Conservation (phyloP, 2,797 vertebrate genomes). For the Labeo calbasu region DNA sequence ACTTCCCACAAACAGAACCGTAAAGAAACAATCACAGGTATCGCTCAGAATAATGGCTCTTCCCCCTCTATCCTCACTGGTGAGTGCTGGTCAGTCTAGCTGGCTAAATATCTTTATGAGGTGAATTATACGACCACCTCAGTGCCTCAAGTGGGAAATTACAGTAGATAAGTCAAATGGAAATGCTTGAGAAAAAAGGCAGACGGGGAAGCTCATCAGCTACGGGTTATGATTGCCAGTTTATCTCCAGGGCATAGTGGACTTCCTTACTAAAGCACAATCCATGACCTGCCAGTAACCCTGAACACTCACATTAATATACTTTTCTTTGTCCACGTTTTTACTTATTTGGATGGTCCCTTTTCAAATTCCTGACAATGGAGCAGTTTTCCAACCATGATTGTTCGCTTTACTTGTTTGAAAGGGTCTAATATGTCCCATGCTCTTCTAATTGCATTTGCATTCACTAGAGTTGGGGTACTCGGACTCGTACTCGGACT, state of each 20-base stretch:
- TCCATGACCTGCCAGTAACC: slow-evolving; percentile 49
- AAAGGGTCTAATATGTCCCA: background rate
- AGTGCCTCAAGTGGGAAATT: slow-evolving; percentile 62
- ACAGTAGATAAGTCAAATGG: slow-evolving; percentile 65
- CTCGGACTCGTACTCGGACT: no score
- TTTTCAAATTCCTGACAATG: slow-evolving; percentile 20
- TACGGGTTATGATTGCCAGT: slow-evolving; percentile 54
- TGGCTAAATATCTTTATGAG: slow-evolving; percentile 56
- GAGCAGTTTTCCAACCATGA: background rate
- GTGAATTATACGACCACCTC: slow-evolving; percentile 64
- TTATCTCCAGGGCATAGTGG: slow-evolving; percentile 58
- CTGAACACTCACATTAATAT: slow-evolving; percentile 32
- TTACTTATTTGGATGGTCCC: background rate
- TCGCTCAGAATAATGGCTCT: slow-evolving; percentile 45
- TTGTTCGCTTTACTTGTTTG: background rate
- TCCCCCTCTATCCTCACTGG: background rate
- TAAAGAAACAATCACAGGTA: slow-evolving; percentile 41
- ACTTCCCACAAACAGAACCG: slow-evolving; percentile 36
- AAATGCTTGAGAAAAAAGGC: slow-evolving; percentile 52
- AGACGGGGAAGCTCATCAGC: slow-evolving; percentile 62
- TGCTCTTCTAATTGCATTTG: slow-evolving; percentile 1
- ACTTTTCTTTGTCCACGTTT: slow-evolving; percentile 1
- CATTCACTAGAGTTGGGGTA: background rate
- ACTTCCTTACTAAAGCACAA: slow-evolving; percentile 29
- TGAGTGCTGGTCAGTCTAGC: slow-evolving; percentile 39